Evolutionary conservation across 1,140 invertebrate species (phyloP).

Genomic region (Drosophila ironensis): DNA sequence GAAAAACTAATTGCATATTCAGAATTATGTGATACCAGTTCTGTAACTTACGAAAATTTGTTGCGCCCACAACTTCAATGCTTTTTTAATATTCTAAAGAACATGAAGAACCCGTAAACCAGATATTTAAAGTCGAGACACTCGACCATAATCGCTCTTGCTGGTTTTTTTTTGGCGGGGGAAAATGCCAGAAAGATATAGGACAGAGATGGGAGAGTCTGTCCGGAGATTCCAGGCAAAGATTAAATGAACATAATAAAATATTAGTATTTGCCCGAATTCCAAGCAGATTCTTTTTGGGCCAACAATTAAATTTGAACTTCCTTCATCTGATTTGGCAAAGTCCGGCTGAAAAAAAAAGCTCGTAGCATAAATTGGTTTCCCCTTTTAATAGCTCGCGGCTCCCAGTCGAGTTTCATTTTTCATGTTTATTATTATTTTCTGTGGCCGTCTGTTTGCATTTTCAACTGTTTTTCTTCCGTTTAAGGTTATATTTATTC

Average conservation of each 20-base stretch:
- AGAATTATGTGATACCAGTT: too few species aligned
- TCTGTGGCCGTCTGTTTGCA: background rate
- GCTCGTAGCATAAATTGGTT: background rate
- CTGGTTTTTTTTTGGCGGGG: too few species aligned
- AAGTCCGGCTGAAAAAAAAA: background rate
- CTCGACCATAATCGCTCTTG: too few species aligned
- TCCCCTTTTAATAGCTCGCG: conserved; percentile 3
- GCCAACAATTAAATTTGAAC: background rate
- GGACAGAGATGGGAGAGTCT: too few species aligned
- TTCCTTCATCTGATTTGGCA: background rate
- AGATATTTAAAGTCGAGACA: too few species aligned
- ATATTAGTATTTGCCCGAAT: too few species aligned
- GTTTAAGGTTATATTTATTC: conserved; percentile 28
- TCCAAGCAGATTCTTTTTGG: background rate
- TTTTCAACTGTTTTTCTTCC: background rate
- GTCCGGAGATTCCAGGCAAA: background rate
- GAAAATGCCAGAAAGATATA: too few species aligned
- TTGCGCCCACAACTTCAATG: too few species aligned
- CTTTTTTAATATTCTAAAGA: too few species aligned
- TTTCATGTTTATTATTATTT: conserved; percentile 28
- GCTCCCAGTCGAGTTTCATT: conserved; percentile 2
- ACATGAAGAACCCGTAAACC: too few species aligned
- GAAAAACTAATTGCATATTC: too few species aligned
- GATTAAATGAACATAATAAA: background rate
- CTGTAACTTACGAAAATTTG: too few species aligned